Conservation (phyloP, 1,140 invertebrate species). For the Potamilus streckersoni region DNA sequence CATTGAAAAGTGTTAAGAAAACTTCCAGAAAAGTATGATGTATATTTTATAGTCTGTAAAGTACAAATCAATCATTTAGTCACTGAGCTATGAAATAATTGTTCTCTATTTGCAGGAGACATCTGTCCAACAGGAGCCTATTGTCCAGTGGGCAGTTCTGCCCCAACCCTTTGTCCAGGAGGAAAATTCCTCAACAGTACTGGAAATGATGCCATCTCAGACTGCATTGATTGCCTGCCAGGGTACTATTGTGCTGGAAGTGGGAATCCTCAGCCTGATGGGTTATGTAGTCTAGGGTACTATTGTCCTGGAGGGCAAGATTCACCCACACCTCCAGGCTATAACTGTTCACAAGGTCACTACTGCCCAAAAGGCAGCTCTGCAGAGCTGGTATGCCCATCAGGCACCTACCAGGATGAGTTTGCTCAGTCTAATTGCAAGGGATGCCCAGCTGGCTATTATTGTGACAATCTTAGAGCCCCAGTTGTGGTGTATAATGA, state of each 20-base stretch:
- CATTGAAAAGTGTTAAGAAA: neutral
- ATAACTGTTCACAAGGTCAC: conserved; percentile 60
- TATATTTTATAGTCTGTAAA: too few species aligned
- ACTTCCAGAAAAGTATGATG: too few species aligned
- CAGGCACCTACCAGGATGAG: conserved; percentile 59
- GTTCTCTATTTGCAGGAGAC: conserved; percentile 46
- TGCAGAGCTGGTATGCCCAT: conserved; percentile 45
- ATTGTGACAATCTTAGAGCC: conserved; percentile 54
- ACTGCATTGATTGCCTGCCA: conserved; percentile 55
- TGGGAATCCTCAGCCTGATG: conserved; percentile 52
- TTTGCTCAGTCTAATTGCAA: conserved; percentile 52
- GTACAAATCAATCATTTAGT: too few species aligned
- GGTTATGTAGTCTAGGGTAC: conserved; percentile 54
- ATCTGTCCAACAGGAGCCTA: conserved; percentile 59
- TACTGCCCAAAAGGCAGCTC: conserved; percentile 54
- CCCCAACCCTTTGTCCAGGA: conserved; percentile 49
- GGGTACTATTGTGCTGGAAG: conserved; percentile 58
- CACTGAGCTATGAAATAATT: neutral
- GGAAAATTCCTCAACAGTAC: conserved; percentile 59
- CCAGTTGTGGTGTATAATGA: conserved; percentile 59
- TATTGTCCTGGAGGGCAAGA: conserved; percentile 62
- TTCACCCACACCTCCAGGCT: conserved; percentile 37
- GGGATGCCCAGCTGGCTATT: conserved; percentile 57
- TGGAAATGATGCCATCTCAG: conserved; percentile 43
- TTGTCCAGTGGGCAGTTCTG: conserved; percentile 50